Conservation (phyloP, 2,888 invertebrate species). For the Rhopalosiphum nymphaeae region DNA sequence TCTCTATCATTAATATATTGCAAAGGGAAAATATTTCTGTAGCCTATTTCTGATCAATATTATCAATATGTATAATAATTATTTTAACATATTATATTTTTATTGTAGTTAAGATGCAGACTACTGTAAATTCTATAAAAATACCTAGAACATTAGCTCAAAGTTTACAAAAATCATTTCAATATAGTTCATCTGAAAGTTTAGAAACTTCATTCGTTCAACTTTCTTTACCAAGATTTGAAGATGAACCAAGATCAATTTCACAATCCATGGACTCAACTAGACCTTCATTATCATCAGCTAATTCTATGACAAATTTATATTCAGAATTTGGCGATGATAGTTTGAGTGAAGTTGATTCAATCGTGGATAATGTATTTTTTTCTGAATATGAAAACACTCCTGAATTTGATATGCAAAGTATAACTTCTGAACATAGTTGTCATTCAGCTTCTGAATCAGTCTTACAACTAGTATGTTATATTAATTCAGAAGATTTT, state of each 20-base stretch:
- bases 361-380: conserved; percentile 60
- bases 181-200: conserved; percentile 62
- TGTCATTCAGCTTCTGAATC: conserved; percentile 59
- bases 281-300: conserved; percentile 59
- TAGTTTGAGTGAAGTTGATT: conserved; percentile 62
- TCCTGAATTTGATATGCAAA: conserved; percentile 56
- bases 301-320: conserved; percentile 61
- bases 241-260: conserved; percentile 57
- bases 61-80: not conserved
- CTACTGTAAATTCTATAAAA: conserved; percentile 56
- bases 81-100: not conserved
- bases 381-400: conserved; percentile 60
- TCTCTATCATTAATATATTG: not conserved
- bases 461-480: conserved; percentile 61
- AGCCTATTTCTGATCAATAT: not conserved
- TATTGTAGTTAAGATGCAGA: conserved; percentile 57
- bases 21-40: not conserved
- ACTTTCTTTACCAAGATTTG: conserved; percentile 51
- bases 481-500: not conserved
- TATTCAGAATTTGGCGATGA: conserved; percentile 63
- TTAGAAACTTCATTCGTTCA: conserved; percentile 58
- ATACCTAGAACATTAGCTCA: conserved; percentile 62
- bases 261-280: conserved; percentile 59
- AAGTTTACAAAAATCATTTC: conserved; percentile 61
- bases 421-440: conserved; percentile 60